These are phyloP conservation scores for Drosophila rufa DNA, from an alignment of 1,140 invertebrate species.

Conservation along the genomic window DNA sequence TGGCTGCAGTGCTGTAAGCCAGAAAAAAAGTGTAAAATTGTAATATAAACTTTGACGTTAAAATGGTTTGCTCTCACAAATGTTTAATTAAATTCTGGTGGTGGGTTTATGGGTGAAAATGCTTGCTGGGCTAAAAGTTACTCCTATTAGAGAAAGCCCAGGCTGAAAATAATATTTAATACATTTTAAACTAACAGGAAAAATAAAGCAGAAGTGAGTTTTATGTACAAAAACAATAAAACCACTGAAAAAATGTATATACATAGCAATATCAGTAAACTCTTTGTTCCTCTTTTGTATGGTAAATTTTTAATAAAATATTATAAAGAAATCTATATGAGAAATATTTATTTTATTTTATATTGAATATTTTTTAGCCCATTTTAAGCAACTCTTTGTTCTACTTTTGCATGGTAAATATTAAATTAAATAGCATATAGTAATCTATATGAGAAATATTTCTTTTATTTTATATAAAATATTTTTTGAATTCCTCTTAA, in stretches of 20 bases:
- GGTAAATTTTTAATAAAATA: not conserved
- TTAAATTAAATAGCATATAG: not conserved
- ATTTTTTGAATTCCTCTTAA: not conserved
- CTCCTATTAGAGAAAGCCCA: no score
- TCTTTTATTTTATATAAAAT: not conserved
- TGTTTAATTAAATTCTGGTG: slow-evolving; percentile 48
- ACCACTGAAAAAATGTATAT: not conserved
- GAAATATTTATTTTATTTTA: not conserved
- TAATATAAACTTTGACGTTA: slow-evolving; percentile 37
- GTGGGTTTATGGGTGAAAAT: slow-evolving; percentile 6
- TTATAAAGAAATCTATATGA: no score
- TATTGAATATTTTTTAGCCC: not conserved
- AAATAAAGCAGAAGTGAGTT: not conserved
- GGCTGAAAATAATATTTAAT: not conserved
- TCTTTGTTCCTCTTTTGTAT: not conserved
- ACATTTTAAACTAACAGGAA: no score
- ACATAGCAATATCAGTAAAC: no score
- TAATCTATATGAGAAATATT: no score
- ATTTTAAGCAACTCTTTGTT: not conserved
- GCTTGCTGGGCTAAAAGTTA: not conserved
- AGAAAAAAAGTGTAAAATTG: slow-evolving; percentile 19
- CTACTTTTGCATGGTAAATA: no score
- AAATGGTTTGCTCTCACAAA: slow-evolving; percentile 27
- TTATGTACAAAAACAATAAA: not conserved
- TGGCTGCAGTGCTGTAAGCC: slow-evolving; percentile 52